Evolutionary conservation across 2,888 invertebrate genomes (phyloP), one percentile per base, ranked within the genome.

Genomic region (Alloplasta piceator): DNA sequence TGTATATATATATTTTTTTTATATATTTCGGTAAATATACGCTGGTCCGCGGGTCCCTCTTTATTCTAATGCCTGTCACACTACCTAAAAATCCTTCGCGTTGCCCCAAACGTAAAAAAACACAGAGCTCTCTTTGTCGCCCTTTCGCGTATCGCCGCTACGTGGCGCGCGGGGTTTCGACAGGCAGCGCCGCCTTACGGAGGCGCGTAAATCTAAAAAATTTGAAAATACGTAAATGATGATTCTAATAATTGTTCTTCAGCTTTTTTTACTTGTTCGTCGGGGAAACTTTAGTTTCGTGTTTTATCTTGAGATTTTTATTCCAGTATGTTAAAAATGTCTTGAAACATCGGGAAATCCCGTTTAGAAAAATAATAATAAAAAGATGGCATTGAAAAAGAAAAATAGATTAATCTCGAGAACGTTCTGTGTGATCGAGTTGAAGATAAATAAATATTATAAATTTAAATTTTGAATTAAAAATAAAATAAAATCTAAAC

Each of bases 31-130:
- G 75, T 52, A 56, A 50, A 70, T 75, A 67, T 41, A 38, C 68
- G 64, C 39, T 61, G 64, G 60, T 46, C 55, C 78, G 60, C 72
- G 78, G 26, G 66, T 75, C 71, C 75, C 61, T 63, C 52, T 75
- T 80, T 63, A 80, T 80, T 75, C 80, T 75, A 75, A 80, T 66
- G 80, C 75, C 39, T 75, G 80, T 67, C 80, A 75, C 80, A 80
- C 80, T 80, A 80, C 67, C 71, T 80, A 80, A 75, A 80, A 75
- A 75, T 52, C 56, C 71, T 61, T 66, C 68, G 55, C 75, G 75
- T 66, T 71, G 60, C 74, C 60, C 74, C 58, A 64, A 79, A 79
- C 68, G 79, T 70, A 77, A 79, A 74, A 74, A 26, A 26, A 26
- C 26, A 26, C 26, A 26, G 70, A 50, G 14, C 50, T n/a, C 50